These are phyloP conservation scores for Chaetodon trifascialis DNA, from an alignment of 2,113 vertebrate genomes.

Conservation along the genomic window DNA sequence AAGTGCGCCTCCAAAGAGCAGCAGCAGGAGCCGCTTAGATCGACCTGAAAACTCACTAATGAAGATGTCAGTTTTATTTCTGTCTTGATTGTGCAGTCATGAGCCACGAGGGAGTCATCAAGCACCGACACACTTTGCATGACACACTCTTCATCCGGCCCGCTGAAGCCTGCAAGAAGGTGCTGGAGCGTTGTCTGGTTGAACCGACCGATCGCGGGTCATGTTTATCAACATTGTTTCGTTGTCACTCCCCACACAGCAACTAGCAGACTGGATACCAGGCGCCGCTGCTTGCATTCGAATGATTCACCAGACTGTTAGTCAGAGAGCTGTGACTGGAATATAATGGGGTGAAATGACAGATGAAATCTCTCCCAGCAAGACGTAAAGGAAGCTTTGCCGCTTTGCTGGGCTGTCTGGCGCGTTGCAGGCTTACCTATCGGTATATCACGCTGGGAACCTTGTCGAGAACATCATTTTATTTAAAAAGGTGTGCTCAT, in stretches of 20 bases:
- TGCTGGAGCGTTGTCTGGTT: conserved; percentile 12
- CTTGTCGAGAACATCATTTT: conserved; percentile 40
- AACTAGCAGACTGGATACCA: conserved; percentile 42
- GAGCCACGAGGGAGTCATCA: conserved; percentile 45
- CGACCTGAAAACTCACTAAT: conserved; percentile 30
- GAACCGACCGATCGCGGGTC: conserved; percentile 51
- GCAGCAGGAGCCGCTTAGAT: conserved; percentile 16
- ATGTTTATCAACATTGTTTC: conserved; percentile 61
- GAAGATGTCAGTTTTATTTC: conserved; percentile 45
- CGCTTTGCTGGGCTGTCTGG: conserved; percentile 18
- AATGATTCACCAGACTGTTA: conserved; percentile 60
- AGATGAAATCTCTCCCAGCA: conserved; percentile 56
- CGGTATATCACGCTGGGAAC: background rate
- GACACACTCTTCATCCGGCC: conserved; percentile 28
- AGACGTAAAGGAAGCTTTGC: conserved; percentile 51
- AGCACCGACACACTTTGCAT: conserved; percentile 28
- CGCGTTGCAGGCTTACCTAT: conserved; percentile 20
- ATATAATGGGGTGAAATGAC: conserved; percentile 62
- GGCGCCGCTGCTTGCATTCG: conserved; percentile 42
- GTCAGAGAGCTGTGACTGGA: conserved; percentile 56
- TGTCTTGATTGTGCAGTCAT: conserved; percentile 29
- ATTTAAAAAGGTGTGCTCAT: conserved; percentile 41
- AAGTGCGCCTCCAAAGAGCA: conserved; percentile 6
- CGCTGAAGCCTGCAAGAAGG: conserved; percentile 19
- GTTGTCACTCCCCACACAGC: conserved; percentile 38